Base-by-base conservation (phyloP, 2,113 vertebrate species). In the Pithys albifrons region DNA sequence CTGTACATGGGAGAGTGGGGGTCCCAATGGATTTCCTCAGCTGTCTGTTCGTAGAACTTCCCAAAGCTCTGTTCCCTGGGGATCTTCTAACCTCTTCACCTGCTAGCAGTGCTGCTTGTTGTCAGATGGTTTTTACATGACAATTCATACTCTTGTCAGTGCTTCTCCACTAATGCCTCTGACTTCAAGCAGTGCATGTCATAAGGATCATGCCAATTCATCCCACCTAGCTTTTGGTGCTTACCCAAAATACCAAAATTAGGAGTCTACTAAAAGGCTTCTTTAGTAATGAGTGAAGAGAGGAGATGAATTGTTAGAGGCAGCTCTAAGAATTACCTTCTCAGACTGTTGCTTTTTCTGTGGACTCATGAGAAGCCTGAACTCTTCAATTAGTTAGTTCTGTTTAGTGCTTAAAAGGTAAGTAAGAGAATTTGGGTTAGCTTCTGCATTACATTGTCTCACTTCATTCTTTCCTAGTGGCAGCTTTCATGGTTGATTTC, bases 341-440 rank as follows among this genome's bases (percentile, higher is more conserved):
- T 77, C 54, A 66, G 43, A 77, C 31, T 89, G 12, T 73, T 91
- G 33, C 23, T 83, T 66, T 89, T 90, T 65, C 45, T 88, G n/a
- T 74, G 91, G 54, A 66, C 12, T 83, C n/a, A 10, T 8, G 48
- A 88, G 59, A 93, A 84, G 39, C 64, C 51, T 95, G 67, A 88
- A 35, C 65, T 80, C 48, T 88, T 92, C 51, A 67, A 0, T 92
- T 92, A 94, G 83, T 93, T 93, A 55, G 59, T 93, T 91, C 71
- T 78, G n/a, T 84, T 93, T 57, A 69, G 41, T 91, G 46, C 20
- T 66, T 83, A 46, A 83, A 83, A 95, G 79, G 95, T 93, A 85
- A 95, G 91, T 88, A 67, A 88, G 51, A 72, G 72, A 92, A 71
- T 84, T 43, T 25, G 46, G 71, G 11, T 88, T 84, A 58, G 51